phyloP scores from a whole-genome alignment of 30 jellyfish, hydroid and myxozoan genomes.

The Hydractinia symbiolongicarpus region DNA sequence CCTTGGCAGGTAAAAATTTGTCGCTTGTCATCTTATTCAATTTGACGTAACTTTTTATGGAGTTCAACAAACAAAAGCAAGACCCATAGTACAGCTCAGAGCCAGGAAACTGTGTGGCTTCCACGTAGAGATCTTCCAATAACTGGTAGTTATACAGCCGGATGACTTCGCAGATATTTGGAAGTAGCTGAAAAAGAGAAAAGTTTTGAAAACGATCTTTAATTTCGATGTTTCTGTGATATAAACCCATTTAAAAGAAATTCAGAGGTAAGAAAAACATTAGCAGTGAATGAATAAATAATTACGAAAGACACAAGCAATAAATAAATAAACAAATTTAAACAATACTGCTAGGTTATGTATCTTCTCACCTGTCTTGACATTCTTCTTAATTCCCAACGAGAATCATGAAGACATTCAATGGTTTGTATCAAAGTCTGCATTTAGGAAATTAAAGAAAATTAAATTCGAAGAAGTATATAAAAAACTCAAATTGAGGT shows the following conservation, averaged over 20 bases:
- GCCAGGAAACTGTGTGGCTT: not conserved
- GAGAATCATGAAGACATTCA: constrained; percentile 57
- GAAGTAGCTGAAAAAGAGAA: not conserved
- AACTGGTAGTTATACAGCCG: not conserved
- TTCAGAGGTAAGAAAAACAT: not conserved
- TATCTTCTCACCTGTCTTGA: constrained; percentile 52
- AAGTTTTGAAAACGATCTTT: not conserved
- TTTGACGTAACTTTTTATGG: not conserved
- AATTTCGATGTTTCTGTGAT: not conserved
- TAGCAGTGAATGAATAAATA: not conserved
- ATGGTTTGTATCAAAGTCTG: constrained; percentile 60
- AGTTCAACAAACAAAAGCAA: not conserved
- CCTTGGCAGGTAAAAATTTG: not conserved
- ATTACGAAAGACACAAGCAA: not conserved
- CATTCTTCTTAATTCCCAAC: constrained; percentile 88
- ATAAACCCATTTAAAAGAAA: not conserved
- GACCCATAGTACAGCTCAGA: not conserved
- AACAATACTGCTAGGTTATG: not conserved
- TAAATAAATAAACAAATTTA: not conserved
- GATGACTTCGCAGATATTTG: constrained; percentile 10
- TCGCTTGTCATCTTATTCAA: not conserved
- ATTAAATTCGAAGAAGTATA: not conserved
- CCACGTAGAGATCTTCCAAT: not conserved
- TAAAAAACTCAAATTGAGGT: not conserved
- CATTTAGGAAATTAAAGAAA: not conserved